Conservation (phyloP, 2,113 vertebrate genomes). For the Octodon degus region DNA sequence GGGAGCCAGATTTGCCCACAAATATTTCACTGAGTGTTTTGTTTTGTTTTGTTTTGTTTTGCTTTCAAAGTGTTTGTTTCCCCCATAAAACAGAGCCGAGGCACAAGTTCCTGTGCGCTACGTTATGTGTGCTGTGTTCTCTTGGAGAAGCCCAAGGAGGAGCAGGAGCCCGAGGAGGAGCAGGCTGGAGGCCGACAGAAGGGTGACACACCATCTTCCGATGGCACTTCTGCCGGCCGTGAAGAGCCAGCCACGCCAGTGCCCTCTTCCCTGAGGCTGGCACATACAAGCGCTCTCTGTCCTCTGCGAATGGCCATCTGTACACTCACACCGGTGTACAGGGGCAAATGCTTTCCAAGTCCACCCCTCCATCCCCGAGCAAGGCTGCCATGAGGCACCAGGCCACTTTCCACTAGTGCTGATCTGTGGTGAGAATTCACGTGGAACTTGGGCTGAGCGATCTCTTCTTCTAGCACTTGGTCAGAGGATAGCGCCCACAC, state of each 20-base stretch:
- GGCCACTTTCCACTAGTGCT: background rate
- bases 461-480: background rate
- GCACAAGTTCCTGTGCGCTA: background rate
- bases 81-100: background rate
- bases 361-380: background rate
- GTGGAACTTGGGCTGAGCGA: background rate
- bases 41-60: background rate
- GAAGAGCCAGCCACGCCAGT: background rate
- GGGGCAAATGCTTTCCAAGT: background rate
- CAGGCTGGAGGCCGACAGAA: accelerated
- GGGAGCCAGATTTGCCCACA: background rate
- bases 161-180: background rate
- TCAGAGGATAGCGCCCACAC: background rate
- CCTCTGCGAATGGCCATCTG: background rate
- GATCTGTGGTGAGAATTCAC: background rate
- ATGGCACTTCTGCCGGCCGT: background rate
- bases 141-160: background rate
- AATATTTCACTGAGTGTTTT: background rate
- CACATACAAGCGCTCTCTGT: background rate
- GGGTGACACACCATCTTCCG: background rate
- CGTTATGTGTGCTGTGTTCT: background rate
- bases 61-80: background rate
- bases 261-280: background rate
- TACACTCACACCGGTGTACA: background rate
- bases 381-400: background rate